phyloP scores from a whole-genome alignment of 2,797 vertebrate genomes.

The Semotilus atromaculatus region DNA sequence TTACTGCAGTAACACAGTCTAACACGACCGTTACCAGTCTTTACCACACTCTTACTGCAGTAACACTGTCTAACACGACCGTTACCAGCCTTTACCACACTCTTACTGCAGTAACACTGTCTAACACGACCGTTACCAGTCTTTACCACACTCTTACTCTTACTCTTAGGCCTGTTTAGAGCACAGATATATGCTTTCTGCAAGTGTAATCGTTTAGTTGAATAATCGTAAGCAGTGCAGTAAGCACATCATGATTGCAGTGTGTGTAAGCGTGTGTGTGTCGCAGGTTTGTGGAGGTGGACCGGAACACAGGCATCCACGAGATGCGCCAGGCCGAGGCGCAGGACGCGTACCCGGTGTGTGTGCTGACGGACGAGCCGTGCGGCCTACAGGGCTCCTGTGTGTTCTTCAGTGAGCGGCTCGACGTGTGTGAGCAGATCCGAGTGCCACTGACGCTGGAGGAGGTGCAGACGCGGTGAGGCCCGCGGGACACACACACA shows the following conservation, averaged over 20 bases:
- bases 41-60: too few species aligned
- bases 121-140: rapidly evolving
- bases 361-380: constrained; percentile 84
- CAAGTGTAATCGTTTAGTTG: too few species aligned
- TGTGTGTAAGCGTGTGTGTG: too few species aligned
- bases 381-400: constrained; percentile 92
- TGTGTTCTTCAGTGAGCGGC: constrained; percentile 82
- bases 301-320: constrained; percentile 84
- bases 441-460: constrained; percentile 73
- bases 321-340: constrained; percentile 62
- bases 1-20: too few species aligned
- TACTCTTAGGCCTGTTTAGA: too few species aligned
- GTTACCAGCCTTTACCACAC: constrained; percentile 69
- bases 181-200: too few species aligned
- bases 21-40: too few species aligned
- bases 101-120: too few species aligned
- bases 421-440: constrained; percentile 80
- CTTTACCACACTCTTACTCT: too few species aligned
- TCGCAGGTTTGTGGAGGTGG: constrained; percentile 73
- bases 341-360: constrained; percentile 86
- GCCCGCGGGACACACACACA: neutral
- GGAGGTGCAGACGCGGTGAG: constrained; percentile 84
- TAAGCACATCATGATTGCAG: too few species aligned
- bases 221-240: neutral
- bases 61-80: constrained; percentile 68